phyloP scores from a whole-genome alignment of 2,797 vertebrate species.

The Coregonus ussuriensis region DNA sequence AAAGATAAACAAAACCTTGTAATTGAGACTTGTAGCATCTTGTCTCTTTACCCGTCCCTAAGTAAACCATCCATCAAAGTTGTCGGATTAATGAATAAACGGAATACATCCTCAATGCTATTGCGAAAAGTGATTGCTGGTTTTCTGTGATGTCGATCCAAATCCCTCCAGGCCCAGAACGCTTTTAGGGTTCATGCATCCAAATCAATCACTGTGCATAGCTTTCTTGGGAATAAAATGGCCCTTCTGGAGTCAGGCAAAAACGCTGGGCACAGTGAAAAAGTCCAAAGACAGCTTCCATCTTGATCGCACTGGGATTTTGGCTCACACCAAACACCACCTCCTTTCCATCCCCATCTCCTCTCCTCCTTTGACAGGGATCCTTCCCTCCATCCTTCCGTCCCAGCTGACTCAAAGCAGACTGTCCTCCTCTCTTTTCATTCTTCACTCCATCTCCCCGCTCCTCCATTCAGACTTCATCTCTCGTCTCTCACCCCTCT shows the following conservation, averaged over 20 bases:
- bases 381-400: not conserved
- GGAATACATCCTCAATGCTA: not conserved
- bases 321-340: not conserved
- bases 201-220: not conserved
- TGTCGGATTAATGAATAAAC: not conserved
- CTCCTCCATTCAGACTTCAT: not conserved
- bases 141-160: not conserved
- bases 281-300: not conserved
- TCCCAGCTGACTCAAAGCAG: constrained; percentile 1
- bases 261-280: not conserved
- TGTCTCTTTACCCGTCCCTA: not conserved
- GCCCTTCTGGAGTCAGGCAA: not conserved
- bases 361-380: not conserved
- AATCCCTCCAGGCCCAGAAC: not conserved
- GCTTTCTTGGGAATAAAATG: not conserved
- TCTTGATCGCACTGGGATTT: not conserved
- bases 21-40: not conserved
- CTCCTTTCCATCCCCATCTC: not conserved
- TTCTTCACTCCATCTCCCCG: constrained; percentile 1
- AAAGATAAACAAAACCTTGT: not conserved
- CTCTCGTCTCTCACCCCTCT: not conserved
- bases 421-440: not conserved
- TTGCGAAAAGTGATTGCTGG: not conserved
- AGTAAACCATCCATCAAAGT: not conserved
- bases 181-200: not conserved